Base-by-base conservation (phyloP, 1,140 invertebrate species). In the Trichonephila clavata region DNA sequence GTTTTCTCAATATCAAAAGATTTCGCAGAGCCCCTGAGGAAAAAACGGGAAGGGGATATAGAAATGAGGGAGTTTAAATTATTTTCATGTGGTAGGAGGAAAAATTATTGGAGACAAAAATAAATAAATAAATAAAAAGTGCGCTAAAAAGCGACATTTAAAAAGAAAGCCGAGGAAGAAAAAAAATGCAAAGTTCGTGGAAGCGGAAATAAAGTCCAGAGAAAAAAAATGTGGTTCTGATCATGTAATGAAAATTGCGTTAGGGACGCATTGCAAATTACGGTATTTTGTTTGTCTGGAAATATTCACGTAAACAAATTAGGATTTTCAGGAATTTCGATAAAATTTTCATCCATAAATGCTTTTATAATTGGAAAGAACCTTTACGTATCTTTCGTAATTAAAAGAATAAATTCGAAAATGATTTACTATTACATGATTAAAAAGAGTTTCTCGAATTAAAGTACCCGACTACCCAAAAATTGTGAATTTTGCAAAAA, bases 31-130 rank as follows among this genome's bases (percentile, higher is more conserved):
- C 71, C 71, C 68, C 18, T 27, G 16, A 77, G 71, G 71, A 39
- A 77, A 32, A 18, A 16, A 5, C 4, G 32, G 71, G 27, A 10
- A 71, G 68, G 16, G 16, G 32, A 20, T 16, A 39, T 27, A 39
- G 4, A 20, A 77, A 77, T n/a, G 65, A 68, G n/a, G 65, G 65
- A 68, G 21, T 77, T 77, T 77, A 39, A 77, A 77, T 77, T 77
- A 77, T 77, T 27, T n/a, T 32, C 27, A 39, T 32, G 27, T 20
- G 27, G 71, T 32, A 77, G 27, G 27, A 32, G 32, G 27, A 27
- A 77, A 77, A 77, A 77, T 18, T 77, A 77, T 77, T 39, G 71
- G 32, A 32, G 71, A 77, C 71, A 77, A 77, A 77, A 77, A 77
- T 24, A 24, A 68, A 10, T 50, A 39, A 39, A 39, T 50, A 50